phyloP scores from a whole-genome alignment of 1,140 invertebrate species.

The Diachasma alloeum region DNA sequence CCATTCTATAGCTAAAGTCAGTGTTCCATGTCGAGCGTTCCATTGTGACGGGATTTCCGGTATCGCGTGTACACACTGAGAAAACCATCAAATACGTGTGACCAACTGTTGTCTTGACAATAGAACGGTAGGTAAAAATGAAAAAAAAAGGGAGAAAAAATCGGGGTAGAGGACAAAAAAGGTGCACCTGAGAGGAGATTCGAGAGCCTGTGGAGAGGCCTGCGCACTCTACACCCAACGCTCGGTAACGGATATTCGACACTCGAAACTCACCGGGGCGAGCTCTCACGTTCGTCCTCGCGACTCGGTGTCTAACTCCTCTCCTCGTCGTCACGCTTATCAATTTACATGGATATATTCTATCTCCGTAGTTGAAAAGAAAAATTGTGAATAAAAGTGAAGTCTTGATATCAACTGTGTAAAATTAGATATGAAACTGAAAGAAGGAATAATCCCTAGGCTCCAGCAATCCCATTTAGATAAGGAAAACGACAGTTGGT shows the following conservation, averaged over 20 bases:
- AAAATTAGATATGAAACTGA: neutral
- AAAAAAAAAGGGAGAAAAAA: neutral
- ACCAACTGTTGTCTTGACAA: constrained; percentile 42
- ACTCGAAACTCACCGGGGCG: constrained; percentile 15
- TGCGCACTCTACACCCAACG: neutral
- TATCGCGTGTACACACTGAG: constrained; percentile 26
- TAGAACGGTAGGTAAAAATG: constrained; percentile 28
- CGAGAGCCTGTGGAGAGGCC: neutral
- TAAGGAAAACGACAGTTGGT: neutral
- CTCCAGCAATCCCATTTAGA: neutral
- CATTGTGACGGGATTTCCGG: constrained; percentile 50
- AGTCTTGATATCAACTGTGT: neutral
- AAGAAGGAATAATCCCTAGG: neutral
- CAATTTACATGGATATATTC: constrained; percentile 22
- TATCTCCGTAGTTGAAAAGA: neutral
- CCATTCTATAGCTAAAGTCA: constrained; percentile 29
- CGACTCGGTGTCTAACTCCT: constrained; percentile 20
- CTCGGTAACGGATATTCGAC: constrained; percentile 10
- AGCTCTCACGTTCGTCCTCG: constrained; percentile 18
- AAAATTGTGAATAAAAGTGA: neutral
- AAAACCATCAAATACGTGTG: constrained; percentile 24
- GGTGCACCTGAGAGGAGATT: neutral
- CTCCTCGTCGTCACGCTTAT: constrained; percentile 20
- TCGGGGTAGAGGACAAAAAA: neutral
- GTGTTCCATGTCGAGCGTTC: constrained; percentile 30